Evolutionary conservation across 53 echinoderm and acorn worm genomes (phyloP), one percentile per base, ranked within the genome.

Genomic region (Pentamera pediparva): DNA sequence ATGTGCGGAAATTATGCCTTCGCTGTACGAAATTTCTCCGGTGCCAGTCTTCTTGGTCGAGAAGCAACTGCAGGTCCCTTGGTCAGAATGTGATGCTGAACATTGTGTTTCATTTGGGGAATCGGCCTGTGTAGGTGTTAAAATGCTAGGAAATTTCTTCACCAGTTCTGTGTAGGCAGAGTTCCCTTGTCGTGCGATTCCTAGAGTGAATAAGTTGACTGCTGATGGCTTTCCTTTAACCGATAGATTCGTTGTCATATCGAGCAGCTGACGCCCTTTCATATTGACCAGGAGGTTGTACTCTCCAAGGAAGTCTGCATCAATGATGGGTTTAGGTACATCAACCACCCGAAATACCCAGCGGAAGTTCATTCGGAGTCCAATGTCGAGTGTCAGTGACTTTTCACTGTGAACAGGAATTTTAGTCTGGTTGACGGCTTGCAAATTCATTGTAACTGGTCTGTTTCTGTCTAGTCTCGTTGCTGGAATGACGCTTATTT

Each of bases 221-320:
- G 12, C 6, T 8, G 27, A 62, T 31, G 17, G 31, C 36, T 38
- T 65, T 13, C 67, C 67, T 38, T 65, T 34, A 25, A 65, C 39
- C 15, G 38, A 9, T 4, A 79, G 51, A 24, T 56, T 62, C 1
- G 75, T 82, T 22, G 24, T 75, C 40, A 65, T 54, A 69, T 82
- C 82, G 32, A 52, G 18, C 3, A 79, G 80, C 35, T 41, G 20
- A 15, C 70, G 80, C 37, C 41, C 18, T 32, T 79, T 79, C 8
- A 70, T 38, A 43, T 78, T 54, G 2, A 78, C 78, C 47, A 78
- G 37, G 22, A 78, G 70, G 10, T n/a, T 30, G 31, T 59, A 82
- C 22, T 75, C 56, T 35, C 75, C 35, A 25, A 75, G 26, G 56
- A 82, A 82, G 51, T 82, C 75, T 21, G 82, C 82, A 18, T 75